Percentiles rank a stretch among this genome's conserved stretches.
phyloP scores from a whole-genome alignment of 2,888 invertebrate species.

The Ptychoptera albimana region DNA sequence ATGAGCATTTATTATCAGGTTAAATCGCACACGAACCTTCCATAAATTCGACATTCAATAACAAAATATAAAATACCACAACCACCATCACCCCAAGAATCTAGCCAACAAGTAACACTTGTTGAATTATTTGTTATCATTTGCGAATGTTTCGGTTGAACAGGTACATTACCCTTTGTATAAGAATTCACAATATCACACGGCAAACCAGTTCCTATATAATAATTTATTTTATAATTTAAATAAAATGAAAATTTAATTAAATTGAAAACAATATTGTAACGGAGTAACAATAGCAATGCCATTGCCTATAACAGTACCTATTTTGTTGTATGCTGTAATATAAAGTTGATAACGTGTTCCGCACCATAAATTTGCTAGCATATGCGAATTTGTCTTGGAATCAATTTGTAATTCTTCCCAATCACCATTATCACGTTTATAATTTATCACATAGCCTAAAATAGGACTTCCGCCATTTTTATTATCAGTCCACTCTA shows the following conservation, averaged over 20 bases:
- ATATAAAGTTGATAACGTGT: constrained; percentile 77
- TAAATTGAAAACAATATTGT: too few relatives aligned
- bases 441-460: constrained; percentile 81
- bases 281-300: constrained; percentile 39
- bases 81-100: constrained; percentile 79
- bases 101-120: constrained; percentile 71
- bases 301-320: constrained; percentile 76
- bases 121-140: constrained; percentile 75
- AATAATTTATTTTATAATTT: too few relatives aligned
- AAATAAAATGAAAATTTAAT: too few relatives aligned
- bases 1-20: too few relatives aligned
- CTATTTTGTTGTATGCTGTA: constrained; percentile 80
- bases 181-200: constrained; percentile 77
- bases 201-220: constrained; percentile 60
- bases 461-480: constrained; percentile 68
- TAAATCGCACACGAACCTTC: constrained; percentile 13
- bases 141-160: constrained; percentile 63
- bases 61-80: constrained; percentile 76
- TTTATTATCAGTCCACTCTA: constrained; percentile 67
- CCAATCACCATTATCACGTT: constrained; percentile 81
- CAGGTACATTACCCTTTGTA: constrained; percentile 65
- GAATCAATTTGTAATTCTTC: constrained; percentile 77
- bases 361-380: constrained; percentile 75
- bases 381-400: constrained; percentile 58
- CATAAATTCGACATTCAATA: constrained; percentile 55